A percentile compares a stretch with the other conserved stretches of the same genome.
These are phyloP conservation scores for Acrocyrtus sp. DNA, from an alignment of 2,888 invertebrate genomes.

Conservation along the genomic window DNA sequence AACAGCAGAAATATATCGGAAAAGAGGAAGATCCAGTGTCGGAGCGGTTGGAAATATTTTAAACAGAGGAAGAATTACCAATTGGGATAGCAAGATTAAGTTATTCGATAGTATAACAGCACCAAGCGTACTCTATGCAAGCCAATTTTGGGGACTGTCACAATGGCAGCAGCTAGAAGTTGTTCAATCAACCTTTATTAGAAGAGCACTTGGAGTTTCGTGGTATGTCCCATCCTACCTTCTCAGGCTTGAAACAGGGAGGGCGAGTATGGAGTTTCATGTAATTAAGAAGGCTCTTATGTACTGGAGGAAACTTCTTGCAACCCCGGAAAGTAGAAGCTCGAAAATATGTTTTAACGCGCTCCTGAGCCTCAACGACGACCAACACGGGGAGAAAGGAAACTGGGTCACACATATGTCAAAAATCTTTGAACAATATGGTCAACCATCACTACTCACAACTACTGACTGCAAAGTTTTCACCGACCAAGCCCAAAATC, in stretches of 20 bases:
- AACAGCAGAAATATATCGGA: no score
- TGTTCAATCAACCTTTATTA: conserved; percentile 1
- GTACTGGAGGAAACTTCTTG: conserved; percentile 3
- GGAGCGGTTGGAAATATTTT: no score
- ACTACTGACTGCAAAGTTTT: no score
- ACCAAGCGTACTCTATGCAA: background rate
- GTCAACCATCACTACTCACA: no score
- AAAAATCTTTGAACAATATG: no score
- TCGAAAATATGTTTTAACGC: no score
- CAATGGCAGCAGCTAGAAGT: background rate
- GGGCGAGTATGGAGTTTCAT: background rate
- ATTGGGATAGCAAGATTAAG: conserved; percentile 10
- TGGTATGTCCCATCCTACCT: background rate
- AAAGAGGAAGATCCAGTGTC: no score
- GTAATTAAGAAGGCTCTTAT: background rate
- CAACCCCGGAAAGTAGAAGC: no score
- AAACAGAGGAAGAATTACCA: background rate
- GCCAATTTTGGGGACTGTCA: conserved; percentile 10
- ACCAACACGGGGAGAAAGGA: no score
- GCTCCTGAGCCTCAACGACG: no score
- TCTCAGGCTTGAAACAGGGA: conserved; percentile 7
- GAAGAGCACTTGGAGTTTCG: conserved; percentile 1
- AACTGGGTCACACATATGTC: no score
- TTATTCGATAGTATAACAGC: conserved; percentile 3
- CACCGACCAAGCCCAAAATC: no score